Base-by-base conservation (phyloP, 2,888 invertebrate genomes). In the Meandrusa payeni region DNA sequence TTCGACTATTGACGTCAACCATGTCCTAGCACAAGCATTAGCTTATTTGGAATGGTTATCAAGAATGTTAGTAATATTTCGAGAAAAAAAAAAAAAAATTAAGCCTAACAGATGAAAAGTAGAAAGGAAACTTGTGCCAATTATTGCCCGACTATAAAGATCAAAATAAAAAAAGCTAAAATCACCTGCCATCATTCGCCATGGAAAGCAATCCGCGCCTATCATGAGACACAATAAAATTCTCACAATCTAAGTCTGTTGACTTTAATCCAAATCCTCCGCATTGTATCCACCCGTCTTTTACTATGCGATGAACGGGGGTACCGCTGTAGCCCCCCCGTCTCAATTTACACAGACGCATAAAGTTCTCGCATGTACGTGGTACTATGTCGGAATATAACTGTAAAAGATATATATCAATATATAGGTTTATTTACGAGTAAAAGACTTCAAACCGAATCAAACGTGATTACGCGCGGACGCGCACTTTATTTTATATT, bases 241-340 rank as follows among this genome's bases (percentile, higher is more conserved):
- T 92, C 70, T 94, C 94, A 62, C 93, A 93, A 6, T 77, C 70
- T 59, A 91, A 70, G 0, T 69, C 62, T 0, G 64, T 60, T 22
- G 66, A 68, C 49, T 83, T 75, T 10, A 89, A 52, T 1, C 76
- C 73, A 49, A 63, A 88, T 1, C 89, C 90, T 17, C 93, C 93
- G 41, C 91, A 90, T 63, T 94, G 94, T 20, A 94, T 89, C 93
- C 93, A 94, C 36, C 92, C 89, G 49, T 90, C 89, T 57, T 90
- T 89, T 6, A 92, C 92, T 32, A 94, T 89, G 41, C 94, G 86
- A 59, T 93, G 92, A 9, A 93, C 76, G 1, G 89, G 82, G 0
- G 91, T 88, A 32, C 90, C 89, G 19, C 77, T 64, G 62, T 90
- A 91, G 3, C 90, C 90, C 3, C 85, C 80, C 22, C 55, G 74